Evolutionary conservation across 2,113 vertebrate species (phyloP), one percentile per base, ranked within the genome.

Genomic region (Phalacrocorax aristotelis): DNA sequence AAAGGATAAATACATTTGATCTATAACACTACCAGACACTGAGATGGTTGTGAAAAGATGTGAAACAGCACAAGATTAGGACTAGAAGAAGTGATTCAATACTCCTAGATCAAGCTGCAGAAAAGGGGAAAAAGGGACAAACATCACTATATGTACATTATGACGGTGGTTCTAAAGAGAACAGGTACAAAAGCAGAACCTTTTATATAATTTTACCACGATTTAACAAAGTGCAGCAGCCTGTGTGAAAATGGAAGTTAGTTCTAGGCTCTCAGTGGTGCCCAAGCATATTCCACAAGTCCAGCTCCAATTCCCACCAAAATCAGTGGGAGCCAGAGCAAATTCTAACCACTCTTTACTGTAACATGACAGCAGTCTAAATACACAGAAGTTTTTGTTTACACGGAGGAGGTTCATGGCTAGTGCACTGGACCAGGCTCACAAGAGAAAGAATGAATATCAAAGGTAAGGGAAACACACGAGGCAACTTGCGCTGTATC

Each of bases 401-500:
- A 87, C 90, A 62, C 7, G 49, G 38, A 64, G 46, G 48, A 94
- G 64, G 93, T 89, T 94, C 87, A 95, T 40, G 72, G 95, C 79
- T 91, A 87, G 81, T 48, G 75, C 70, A 49, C 0, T 71, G 80
- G 70, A 92, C 21, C 79, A 86, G 65, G 78, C 70, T 42, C 34
- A 48, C 48, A 44, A 38, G 57, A 86, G 70, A 32, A n/a, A 74
- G 64, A 79, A 42, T 2, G 7, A 75, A 4, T 74, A 78, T 15
- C 95, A 92, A 96, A 94, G 86, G 87, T 80, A 90, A 95, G 12
- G 4, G 23, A 42, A 79, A 82, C 3, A 25, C 18, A 49, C 15
- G 22, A 82, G 64, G 44, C 27, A 92, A 54, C 64, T 44, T 21
- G 11, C 1, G 0, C 58, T 65, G 15, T 40, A 49, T 17, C 44